Conservation (phyloP, 2,113 vertebrate genomes). For the Anoplopoma fimbria region DNA sequence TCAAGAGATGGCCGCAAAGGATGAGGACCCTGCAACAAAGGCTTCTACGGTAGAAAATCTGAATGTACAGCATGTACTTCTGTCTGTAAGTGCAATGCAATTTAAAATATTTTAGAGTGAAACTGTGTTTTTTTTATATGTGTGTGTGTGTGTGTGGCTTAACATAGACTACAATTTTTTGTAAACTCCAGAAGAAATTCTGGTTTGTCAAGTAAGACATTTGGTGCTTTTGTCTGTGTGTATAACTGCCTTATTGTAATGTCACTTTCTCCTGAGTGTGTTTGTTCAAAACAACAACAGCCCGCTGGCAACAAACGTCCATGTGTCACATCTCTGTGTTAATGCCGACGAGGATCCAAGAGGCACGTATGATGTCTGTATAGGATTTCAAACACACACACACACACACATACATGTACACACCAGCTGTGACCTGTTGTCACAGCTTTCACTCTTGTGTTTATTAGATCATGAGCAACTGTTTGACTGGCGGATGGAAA, state of each 20-base stretch:
- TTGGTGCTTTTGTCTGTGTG: background rate
- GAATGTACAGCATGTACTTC: conserved; percentile 42
- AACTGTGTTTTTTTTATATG: background rate
- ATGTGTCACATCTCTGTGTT: conserved; percentile 36
- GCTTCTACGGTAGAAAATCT: conserved; percentile 30
- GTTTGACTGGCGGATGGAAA: conserved; percentile 37
- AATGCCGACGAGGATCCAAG: conserved; percentile 41
- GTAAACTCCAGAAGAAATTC: background rate
- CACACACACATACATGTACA: conserved; percentile 39
- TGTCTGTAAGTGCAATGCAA: conserved; percentile 48
- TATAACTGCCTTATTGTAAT: background rate
- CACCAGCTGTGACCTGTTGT: conserved; percentile 75
- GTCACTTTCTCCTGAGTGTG: background rate
- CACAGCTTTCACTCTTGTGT: conserved; percentile 66
- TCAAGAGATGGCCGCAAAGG: conserved; percentile 55
- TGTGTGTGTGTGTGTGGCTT: conserved; percentile 3
- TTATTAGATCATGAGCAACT: conserved; percentile 74
- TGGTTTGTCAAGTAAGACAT: background rate
- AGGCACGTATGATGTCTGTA: conserved; percentile 25
- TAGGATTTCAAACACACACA: conserved; percentile 52
- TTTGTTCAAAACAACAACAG: conserved; percentile 18
- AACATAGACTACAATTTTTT: background rate
- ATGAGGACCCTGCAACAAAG: conserved; percentile 52
- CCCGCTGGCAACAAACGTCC: conserved; percentile 16
- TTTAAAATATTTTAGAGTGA: conserved; percentile 61